Evolutionary conservation across 30 jellyfish, hydroid and myxozoan species (phyloP), one percentile per base, ranked within the genome.

Genomic region (Clytia hemisphaerica): DNA sequence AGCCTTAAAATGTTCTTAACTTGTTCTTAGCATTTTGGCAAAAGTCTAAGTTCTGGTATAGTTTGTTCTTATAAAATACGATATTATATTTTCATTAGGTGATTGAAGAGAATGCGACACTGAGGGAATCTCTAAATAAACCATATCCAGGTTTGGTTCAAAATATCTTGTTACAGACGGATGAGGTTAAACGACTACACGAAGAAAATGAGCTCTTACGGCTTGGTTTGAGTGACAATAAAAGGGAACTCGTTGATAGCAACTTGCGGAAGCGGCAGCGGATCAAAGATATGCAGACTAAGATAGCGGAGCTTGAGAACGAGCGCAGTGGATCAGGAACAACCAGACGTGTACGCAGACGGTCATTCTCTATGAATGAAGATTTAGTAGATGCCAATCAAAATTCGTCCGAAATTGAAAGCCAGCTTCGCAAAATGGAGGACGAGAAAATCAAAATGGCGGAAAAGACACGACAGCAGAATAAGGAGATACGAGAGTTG

Each of bases 381-480:
- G n/a, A n/a, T n/a, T n/a, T n/a, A n/a, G n/a, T n/a, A n/a, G n/a
- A n/a, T n/a, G n/a, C n/a, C n/a, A n/a, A n/a, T n/a, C n/a, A n/a
- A n/a, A n/a, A n/a, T n/a, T n/a, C n/a, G n/a, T n/a, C n/a, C n/a
- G n/a, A n/a, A n/a, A n/a, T n/a, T n/a, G n/a, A n/a, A n/a, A n/a
- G n/a, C n/a, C n/a, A n/a, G n/a, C n/a, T n/a, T n/a, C n/a, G n/a
- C n/a, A n/a, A n/a, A n/a, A n/a, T n/a, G n/a, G n/a, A n/a, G n/a
- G n/a, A n/a, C n/a, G n/a, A n/a, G 76, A 67, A 79, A 50, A 72
- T 68, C 60, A 79, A 46, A 58, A 51, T 37, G 44, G 84, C 69
- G 57, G 82, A 76, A 31, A 79, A 61, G 2, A 61, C 73, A 33
- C 49, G 38, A 40, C 47, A 35, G 33, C 47, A 66, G 44, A 31